Conservation (phyloP, 2,888 invertebrate species). For the Mimumesa dahlbomi region DNA sequence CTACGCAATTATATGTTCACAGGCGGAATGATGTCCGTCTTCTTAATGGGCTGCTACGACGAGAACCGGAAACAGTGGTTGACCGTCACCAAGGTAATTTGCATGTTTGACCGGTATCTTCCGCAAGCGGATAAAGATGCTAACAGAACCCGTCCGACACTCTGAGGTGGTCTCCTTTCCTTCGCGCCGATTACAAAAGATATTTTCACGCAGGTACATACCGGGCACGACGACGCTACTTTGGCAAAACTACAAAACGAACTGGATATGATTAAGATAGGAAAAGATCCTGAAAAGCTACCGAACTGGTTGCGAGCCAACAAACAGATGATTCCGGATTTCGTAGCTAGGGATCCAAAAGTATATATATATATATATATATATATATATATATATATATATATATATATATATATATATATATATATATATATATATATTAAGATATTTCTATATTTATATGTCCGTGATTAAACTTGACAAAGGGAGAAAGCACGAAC, state of each 20-base stretch:
- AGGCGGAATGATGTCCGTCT: constrained; percentile 95
- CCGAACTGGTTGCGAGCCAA: constrained; percentile 92
- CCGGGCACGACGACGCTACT: constrained; percentile 93
- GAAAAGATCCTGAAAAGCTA: constrained; percentile 85
- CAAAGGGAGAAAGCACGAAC: too few relatives aligned
- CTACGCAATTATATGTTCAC: too few relatives aligned
- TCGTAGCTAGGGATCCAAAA: constrained; percentile 91
- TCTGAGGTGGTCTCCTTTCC: too few relatives aligned
- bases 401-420: too few relatives aligned
- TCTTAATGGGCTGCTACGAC: constrained; percentile 95
- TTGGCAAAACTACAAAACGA: constrained; percentile 88
- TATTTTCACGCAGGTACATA: constrained; percentile 82
- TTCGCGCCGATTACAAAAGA: too few relatives aligned
- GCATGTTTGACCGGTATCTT: neutral
- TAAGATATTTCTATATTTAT: too few relatives aligned
- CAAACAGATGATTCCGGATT: constrained; percentile 93
- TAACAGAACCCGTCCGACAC: too few relatives aligned
- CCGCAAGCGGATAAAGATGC: too few relatives aligned
- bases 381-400: too few relatives aligned
- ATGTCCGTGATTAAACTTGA: too few relatives aligned
- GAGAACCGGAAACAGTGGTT: constrained; percentile 86
- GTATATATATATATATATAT: too few relatives aligned
- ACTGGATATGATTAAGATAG: constrained; percentile 90
- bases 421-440: too few relatives aligned
- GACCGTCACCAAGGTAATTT: constrained; percentile 91